These are phyloP conservation scores for Liopterus haemorrhoidalis DNA, from an alignment of 2,888 invertebrate genomes.

Conservation along the genomic window DNA sequence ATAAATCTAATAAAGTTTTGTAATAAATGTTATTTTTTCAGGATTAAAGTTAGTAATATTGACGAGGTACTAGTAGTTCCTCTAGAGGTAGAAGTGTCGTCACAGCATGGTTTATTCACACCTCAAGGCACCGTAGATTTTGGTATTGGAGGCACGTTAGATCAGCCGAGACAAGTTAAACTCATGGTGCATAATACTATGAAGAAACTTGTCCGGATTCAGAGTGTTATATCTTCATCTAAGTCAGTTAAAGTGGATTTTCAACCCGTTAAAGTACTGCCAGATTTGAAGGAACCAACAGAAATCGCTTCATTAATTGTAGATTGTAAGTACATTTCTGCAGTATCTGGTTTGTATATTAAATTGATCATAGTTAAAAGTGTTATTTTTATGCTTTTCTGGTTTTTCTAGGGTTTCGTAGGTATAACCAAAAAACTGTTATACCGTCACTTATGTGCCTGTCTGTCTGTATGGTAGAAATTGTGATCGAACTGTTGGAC, in stretches of 20 bases:
- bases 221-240: conserved; percentile 56
- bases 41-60: conserved; percentile 65
- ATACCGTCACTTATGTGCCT: too few species aligned
- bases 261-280: conserved; percentile 58
- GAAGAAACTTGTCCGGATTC: conserved; percentile 60
- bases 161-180: conserved; percentile 55
- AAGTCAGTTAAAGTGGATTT: conserved; percentile 63
- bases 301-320: conserved; percentile 63
- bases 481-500: too few species aligned
- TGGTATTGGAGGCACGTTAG: conserved; percentile 69
- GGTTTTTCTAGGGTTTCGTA: too few species aligned
- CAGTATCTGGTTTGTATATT: too few species aligned
- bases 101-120: conserved; percentile 66
- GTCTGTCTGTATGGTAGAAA: too few species aligned
- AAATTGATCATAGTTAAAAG: neutral
- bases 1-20: too few species aligned
- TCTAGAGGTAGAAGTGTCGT: conserved; percentile 74
- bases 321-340: conserved; percentile 55
- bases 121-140: conserved; percentile 75
- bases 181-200: conserved; percentile 63
- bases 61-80: conserved; percentile 70
- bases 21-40: conserved; percentile 40
- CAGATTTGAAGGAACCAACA: conserved; percentile 56
- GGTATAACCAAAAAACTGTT: too few species aligned
- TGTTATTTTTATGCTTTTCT: neutral